Base-by-base conservation (phyloP, 2,797 vertebrate genomes). In the Sparus aurata region DNA sequence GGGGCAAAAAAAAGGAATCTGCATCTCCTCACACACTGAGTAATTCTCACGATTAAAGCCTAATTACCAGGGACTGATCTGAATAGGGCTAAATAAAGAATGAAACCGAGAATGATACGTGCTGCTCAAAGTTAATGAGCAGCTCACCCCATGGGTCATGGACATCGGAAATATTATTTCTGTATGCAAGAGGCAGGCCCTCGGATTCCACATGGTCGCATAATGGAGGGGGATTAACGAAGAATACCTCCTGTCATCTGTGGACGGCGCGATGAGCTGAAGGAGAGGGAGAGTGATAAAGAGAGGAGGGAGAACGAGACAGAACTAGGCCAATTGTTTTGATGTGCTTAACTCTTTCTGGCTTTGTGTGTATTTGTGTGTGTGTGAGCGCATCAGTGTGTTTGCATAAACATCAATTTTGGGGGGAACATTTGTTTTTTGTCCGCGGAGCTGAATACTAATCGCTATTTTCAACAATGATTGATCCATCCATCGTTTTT, bases 281-380 rank as follows among this genome's bases (percentile, higher is more conserved):
- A 88, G 85, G 85, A 88, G 85, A 88, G 87, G 82, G 91, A 93
- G 87, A 88, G 87, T 62, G 84, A 92, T 73, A 82, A 82, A 80
- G 63, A 89, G 80, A 85, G 77, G 70, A 76, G 76, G 64, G 82
- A 88, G 79, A 81, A 84, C 84, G 46, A 92, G 93, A 94, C 91
- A 92, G 91, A 95, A 93, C 90, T 93, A 88, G 94, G 93, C 82
- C 93, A 93, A 91, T 93, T 92, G 86, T 91, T 92, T 85, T 79
- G 89, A 91, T 86, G 85, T 86, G 80, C 73, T 88, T 77, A 87
- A 79, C 85, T 85, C 85, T 89, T 85, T 84, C 66, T 82, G 82
- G 79, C 82, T 86, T 64, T 85, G 63, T 76, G 30, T 61, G 59
- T 65, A 41, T 57, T 59, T 69, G 69, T 75, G 30, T 34, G 30